These are phyloP conservation scores for Siniperca undulata DNA, from an alignment of 2,797 vertebrate species.

Conservation along the genomic window DNA sequence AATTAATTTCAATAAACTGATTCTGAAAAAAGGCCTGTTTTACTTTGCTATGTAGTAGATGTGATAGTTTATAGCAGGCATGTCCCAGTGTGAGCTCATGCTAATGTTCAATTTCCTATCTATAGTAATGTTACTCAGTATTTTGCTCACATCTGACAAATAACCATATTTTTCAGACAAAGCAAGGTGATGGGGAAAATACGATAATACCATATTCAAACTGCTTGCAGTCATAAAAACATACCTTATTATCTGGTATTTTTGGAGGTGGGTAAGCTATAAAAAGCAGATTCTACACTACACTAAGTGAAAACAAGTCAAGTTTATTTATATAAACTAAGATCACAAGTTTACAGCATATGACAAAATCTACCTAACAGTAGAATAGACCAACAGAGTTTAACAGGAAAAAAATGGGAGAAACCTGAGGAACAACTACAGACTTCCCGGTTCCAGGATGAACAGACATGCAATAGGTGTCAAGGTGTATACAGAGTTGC, in stretches of 20 bases:
- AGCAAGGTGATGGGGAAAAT: neutral
- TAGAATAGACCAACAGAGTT: too few relatives aligned
- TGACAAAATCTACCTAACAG: neutral
- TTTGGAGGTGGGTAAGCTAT: neutral
- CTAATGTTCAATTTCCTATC: neutral
- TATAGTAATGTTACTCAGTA: neutral
- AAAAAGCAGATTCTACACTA: neutral
- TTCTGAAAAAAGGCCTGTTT: neutral
- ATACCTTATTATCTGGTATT: neutral
- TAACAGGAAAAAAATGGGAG: neutral
- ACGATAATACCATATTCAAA: neutral
- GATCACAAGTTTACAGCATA: neutral
- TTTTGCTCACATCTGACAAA: neutral
- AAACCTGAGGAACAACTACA: neutral
- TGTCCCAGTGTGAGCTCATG: neutral
- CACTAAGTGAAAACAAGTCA: neutral
- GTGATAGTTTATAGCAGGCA: neutral
- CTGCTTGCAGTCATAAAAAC: neutral
- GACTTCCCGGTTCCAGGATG: neutral
- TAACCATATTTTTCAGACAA: neutral
- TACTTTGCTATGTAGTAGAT: neutral
- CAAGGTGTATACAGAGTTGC: neutral
- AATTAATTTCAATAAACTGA: neutral
- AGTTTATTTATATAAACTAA: neutral
- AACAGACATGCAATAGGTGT: neutral